These are phyloP conservation scores for Montipora sp. DNA, from an alignment of 64 coral and sea anemone genomes.

Conservation along the genomic window DNA sequence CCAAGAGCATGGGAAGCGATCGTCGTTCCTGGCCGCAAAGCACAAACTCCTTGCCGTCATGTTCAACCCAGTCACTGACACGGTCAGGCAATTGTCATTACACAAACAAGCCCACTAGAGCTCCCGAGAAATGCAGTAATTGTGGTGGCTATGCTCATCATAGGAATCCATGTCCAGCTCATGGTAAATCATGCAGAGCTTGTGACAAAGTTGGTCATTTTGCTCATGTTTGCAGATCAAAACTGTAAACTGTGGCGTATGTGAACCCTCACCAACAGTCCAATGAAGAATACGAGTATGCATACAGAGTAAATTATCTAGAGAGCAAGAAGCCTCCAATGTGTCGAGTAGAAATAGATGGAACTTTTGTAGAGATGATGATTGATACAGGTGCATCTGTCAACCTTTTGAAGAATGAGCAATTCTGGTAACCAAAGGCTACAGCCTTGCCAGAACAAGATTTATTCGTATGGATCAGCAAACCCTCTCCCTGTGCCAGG, in stretches of 20 bases:
- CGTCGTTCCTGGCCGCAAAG: too few species aligned
- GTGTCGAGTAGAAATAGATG: too few species aligned
- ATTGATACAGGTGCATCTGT: conserved; percentile 74
- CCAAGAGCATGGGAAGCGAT: too few species aligned
- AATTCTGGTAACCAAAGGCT: neutral
- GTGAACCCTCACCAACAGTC: too few species aligned
- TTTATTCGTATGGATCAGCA: conserved; percentile 9
- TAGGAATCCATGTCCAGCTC: neutral
- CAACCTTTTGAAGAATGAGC: conserved; percentile 28
- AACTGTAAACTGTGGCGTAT: too few species aligned
- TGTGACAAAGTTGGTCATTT: too few species aligned
- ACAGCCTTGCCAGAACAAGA: neutral
- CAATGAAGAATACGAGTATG: too few species aligned
- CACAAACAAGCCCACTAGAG: neutral
- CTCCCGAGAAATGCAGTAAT: neutral
- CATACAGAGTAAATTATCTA: too few species aligned
- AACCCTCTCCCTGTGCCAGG: neutral
- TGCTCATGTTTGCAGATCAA: too few species aligned
- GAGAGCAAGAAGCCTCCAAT: too few species aligned
- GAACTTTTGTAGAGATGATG: conserved; percentile 49
- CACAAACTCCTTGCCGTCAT: too few species aligned
- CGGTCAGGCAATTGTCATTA: neutral
- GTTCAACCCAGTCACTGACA: neutral
- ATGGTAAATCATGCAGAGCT: neutral
- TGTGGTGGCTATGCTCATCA: neutral